These are phyloP conservation scores for Strix aluco DNA, from an alignment of 2,113 vertebrate genomes.

Conservation along the genomic window DNA sequence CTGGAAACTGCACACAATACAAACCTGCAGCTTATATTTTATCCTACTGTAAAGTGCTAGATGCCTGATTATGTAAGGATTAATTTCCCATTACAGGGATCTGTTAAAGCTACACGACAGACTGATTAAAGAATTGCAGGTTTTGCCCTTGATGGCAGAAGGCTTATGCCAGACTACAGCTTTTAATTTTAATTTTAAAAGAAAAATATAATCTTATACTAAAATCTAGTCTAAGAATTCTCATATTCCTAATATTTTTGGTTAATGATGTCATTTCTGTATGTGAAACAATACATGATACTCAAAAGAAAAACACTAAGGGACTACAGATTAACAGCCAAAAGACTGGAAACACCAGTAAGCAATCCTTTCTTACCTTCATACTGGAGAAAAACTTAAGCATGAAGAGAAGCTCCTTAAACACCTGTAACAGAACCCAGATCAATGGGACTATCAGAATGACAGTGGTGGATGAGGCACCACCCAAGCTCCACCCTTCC, in stretches of 20 bases:
- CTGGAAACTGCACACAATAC: not conserved
- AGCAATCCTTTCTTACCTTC: not conserved
- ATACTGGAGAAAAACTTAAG: not conserved
- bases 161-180: not conserved
- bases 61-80: not conserved
- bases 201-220: not conserved
- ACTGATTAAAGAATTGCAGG: not conserved
- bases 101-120: not conserved
- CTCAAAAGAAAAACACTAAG: not conserved
- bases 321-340: not conserved
- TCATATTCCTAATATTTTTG: not conserved
- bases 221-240: not conserved
- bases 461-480: not conserved
- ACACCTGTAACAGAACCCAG: not conserved
- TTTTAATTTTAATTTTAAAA: conserved; percentile 45
- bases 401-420: not conserved
- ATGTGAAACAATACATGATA: not conserved
- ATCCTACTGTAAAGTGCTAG: not conserved
- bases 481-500: not conserved
- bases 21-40: not conserved
- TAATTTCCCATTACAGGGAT: not conserved
- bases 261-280: not conserved
- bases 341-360: not conserved
- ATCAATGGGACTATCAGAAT: not conserved
- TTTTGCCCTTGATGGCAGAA: not conserved